Percentiles rank a stretch among this genome's conserved stretches.
Evolutionary conservation across 2,888 invertebrate species (phyloP).

Genomic region (Crepidodera aurea): DNA sequence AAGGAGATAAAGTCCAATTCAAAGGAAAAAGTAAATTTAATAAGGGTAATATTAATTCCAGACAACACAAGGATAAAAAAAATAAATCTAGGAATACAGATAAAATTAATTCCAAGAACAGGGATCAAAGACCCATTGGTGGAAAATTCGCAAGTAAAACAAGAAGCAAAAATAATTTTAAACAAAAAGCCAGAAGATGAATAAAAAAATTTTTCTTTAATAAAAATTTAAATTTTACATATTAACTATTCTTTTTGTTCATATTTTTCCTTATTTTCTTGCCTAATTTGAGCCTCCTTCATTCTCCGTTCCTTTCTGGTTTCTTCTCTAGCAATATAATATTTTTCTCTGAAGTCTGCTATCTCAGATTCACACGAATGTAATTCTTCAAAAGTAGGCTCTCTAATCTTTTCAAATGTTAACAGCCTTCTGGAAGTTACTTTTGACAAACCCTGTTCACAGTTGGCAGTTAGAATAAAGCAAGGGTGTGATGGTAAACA

Average conservation of each 20-base stretch:
- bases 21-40: conserved; percentile 45
- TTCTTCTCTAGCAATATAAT: conserved; percentile 74
- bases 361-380: conserved; percentile 50
- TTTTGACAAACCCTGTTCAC: conserved; percentile 87
- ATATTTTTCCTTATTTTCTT: conserved; percentile 51
- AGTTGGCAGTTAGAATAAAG: conserved; percentile 79
- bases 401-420: conserved; percentile 81
- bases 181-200: conserved; percentile 16
- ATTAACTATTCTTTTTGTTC: conserved; percentile 13
- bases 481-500: conserved; percentile 84
- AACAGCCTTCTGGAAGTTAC: conserved; percentile 83
- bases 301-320: conserved; percentile 69
- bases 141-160: conserved; percentile 38
- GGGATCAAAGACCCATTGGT: conserved; percentile 55
- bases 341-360: conserved; percentile 70
- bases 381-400: conserved; percentile 62
- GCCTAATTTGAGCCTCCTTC: conserved; percentile 57
- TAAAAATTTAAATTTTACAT: no score
- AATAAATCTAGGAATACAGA: no score
- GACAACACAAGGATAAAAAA: conserved; percentile 51
- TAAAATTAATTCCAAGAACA: conserved; percentile 40
- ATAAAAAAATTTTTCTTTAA: conserved; percentile 7
- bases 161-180: conserved; percentile 12
- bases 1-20: conserved; percentile 16
- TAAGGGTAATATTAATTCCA: conserved; percentile 42